Evolutionary conservation across 2,888 invertebrate genomes (phyloP).

Genomic region (Ectemnius continuus): DNA sequence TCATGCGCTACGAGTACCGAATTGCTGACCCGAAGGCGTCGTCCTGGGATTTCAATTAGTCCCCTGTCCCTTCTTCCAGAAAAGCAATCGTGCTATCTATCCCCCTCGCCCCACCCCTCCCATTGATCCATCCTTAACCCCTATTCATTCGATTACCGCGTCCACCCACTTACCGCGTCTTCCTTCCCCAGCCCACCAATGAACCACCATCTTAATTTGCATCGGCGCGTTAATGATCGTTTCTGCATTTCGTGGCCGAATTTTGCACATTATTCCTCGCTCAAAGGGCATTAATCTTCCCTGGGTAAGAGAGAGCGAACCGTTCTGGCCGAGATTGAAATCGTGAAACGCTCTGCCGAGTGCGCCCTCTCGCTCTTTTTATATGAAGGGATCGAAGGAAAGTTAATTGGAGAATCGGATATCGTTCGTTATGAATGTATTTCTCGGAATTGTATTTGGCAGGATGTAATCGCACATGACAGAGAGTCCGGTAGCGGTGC

Average conservation of each 20-base stretch:
- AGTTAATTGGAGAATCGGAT: no score
- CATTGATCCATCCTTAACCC: slow-evolving; percentile 64
- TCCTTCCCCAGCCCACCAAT: slow-evolving; percentile 41
- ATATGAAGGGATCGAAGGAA: no score
- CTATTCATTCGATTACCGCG: slow-evolving; percentile 60
- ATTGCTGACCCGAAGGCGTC: slow-evolving; percentile 70
- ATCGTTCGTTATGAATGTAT: no score
- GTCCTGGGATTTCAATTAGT: slow-evolving; percentile 74
- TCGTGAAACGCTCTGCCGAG: no score
- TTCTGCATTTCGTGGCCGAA: slow-evolving; percentile 19
- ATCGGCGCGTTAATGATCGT: slow-evolving; percentile 20
- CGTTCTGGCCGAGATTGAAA: no score
- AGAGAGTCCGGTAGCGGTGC: no score
- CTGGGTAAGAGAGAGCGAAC: no score
- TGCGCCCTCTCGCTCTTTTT: no score
- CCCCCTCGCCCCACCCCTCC: slow-evolving; percentile 44
- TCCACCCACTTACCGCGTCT: slow-evolving; percentile 64
- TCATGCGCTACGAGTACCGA: slow-evolving; percentile 59
- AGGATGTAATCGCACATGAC: no score
- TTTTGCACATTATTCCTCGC: slow-evolving; percentile 4
- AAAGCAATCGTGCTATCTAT: slow-evolving; percentile 56
- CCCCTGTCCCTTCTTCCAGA: slow-evolving; percentile 64
- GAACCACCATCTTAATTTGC: slow-evolving; percentile 52
- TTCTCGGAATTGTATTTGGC: no score
- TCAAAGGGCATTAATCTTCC: no score